Base-by-base conservation (phyloP, 2,888 invertebrate species). In the Scaptomyza reducta region DNA sequence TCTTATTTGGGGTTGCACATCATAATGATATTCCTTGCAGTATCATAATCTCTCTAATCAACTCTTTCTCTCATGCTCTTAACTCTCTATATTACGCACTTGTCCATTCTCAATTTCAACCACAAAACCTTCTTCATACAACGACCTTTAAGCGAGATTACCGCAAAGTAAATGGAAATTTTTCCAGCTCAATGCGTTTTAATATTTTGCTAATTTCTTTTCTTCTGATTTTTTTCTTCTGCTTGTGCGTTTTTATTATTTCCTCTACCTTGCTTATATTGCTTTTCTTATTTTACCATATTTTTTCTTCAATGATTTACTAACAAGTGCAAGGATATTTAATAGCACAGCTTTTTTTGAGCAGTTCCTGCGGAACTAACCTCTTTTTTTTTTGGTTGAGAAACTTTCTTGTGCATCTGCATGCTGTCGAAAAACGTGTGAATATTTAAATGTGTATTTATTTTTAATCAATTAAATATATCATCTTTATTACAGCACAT, bases 341-440 rank as follows among this genome's bases (percentile, higher is more conserved):
- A 77, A 86, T 86, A 87, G 61, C 51, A 46, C n/a, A 41, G 40
- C 38, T 61, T 88, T 76, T 67, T 71, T 71, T 14, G 6, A 65
- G 53, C 40, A 86, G 87, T 89, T 88, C 89, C 88, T 86, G 83
- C 86, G 86, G 86, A 86, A 89, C 89, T 80, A 74, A 75, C 7
- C 14, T 83, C 70, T 80, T 35, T 14, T 38, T 14, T 38, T 7
- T 38, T 14, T 70, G 35, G 13, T 14, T 6, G 18, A 6, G 5
- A 38, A 56, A 29, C 49, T 66, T 40, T 27, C 49, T 66, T 40
- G 25, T 59, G 70, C 88, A 86, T 76, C 89, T 86, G 88, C 74
- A 65, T 60, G 60, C 11, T 18, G 6, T 9, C 49, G 9, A 22
- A 55, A 18, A 60, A 64, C 77, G 78, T 86, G 89, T 82, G 89